Evolutionary conservation across 35 echinoderm and acorn worm genomes (phyloP).

Genomic region (Lytechinus pictus): DNA sequence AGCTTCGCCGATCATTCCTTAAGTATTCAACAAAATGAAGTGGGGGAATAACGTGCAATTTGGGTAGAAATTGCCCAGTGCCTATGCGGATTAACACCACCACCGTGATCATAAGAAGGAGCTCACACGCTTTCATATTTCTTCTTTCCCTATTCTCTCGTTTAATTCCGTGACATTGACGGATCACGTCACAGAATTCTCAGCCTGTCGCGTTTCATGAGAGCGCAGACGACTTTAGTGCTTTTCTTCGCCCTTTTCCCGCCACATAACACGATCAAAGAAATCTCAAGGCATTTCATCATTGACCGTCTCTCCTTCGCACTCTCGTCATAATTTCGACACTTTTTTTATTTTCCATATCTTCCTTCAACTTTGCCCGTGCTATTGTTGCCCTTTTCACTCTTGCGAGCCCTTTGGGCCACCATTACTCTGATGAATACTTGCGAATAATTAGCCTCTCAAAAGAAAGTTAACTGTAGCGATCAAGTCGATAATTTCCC

Average conservation of each 20-base stretch:
- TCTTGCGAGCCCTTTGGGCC: not conserved
- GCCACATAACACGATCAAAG: not conserved
- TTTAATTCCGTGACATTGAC: constrained; percentile 13
- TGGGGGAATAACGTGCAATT: constrained; percentile 23
- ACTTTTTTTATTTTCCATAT: not conserved
- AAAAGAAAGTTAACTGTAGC: constrained; percentile 37
- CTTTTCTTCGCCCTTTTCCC: not conserved
- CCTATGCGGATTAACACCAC: constrained; percentile 24
- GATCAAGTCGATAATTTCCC: constrained; percentile 36
- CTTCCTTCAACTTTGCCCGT: not conserved
- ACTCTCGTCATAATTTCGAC: not conserved
- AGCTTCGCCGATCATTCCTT: not conserved
- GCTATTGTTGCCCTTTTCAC: constrained; percentile 1
- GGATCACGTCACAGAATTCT: constrained; percentile 26
- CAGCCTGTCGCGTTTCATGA: not conserved
- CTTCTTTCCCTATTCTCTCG: not conserved
- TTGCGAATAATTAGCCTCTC: constrained; percentile 29
- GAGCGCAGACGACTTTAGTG: not conserved
- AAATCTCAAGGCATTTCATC: not conserved
- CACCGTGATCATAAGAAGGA: not conserved
- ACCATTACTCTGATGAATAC: constrained; percentile 42
- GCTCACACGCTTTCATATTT: not conserved
- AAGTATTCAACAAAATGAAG: not conserved
- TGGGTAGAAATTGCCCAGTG: constrained; percentile 23
- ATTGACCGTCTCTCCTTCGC: not conserved